Evolutionary conservation across 2,888 invertebrate genomes (phyloP), one percentile per base, ranked within the genome.

Genomic region (Tribolium freemani): DNA sequence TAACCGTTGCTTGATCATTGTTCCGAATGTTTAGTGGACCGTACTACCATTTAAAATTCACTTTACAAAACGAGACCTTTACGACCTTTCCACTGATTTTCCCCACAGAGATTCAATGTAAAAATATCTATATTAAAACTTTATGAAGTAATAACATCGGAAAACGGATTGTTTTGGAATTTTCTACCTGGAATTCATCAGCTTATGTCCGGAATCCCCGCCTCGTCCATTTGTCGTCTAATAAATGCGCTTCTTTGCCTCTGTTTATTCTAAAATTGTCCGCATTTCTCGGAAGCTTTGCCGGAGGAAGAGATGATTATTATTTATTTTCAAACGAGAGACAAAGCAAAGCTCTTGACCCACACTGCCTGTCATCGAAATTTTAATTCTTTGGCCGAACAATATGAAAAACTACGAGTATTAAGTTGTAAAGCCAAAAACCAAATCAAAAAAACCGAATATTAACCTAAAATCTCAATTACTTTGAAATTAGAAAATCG

Each of bases 21-120:
- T 73, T 73, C 75, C 68, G 75, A 77, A 75, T 77, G 77, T 72
- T 69, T 72, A 75, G 72, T 76, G 76, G 76, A 75, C 76, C 75
- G 75, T 72, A 70, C 58, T 64, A 38, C 60, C 69, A 73, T 77
- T 72, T 75, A 77, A 76, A 77, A 75, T 77, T 77, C 75, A 73
- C 74, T 75, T 73, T 71, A 71, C 66, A 68, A 69, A 66, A 70
- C 58, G 46, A 68, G 54, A 69, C 69, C 63, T 20, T 46, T 16
- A 45, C 45, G 38, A 11, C 58, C 16, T 44, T 45, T 8, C 3
- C 10, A 48, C 11, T 11, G 13, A 10, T 26, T 26, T 26, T 26
- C 26, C 4, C 5, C 5, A 3, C 26, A 26, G 16, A 16, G 16
- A 16, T 26, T 26, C 26, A 5, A 53, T 21, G 13, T 48, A 44